These are phyloP conservation scores for Drosophila affinis DNA, from an alignment of 2,888 invertebrate genomes.

Conservation along the genomic window DNA sequence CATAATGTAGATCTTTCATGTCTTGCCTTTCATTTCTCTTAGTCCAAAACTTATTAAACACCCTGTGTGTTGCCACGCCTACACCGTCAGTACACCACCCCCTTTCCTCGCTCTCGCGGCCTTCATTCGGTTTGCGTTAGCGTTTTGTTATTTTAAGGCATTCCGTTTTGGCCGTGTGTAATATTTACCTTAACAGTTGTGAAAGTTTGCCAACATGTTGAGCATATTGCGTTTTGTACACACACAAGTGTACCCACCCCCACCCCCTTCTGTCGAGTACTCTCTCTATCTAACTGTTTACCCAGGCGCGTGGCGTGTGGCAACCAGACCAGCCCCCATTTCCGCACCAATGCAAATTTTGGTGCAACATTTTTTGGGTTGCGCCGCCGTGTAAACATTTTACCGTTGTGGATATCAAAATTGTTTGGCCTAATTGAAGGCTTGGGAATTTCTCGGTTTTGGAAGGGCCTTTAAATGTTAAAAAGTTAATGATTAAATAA, in stretches of 20 bases:
- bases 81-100: background rate
- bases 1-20: too few species aligned
- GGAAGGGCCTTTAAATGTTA: too few species aligned
- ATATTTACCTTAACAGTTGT: conserved; percentile 60
- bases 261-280: conserved; percentile 8
- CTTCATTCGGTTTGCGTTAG: conserved; percentile 23
- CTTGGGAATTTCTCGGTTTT: background rate
- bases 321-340: background rate
- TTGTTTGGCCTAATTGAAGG: background rate
- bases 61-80: background rate
- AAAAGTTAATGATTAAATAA: background rate
- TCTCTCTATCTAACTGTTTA: conserved; percentile 44
- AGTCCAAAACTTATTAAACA: background rate
- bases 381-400: background rate
- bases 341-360: conserved; percentile 27
- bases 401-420: background rate
- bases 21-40: too few species aligned
- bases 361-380: conserved; percentile 12
- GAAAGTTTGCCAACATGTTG: conserved; percentile 71
- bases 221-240: conserved; percentile 59
- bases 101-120: background rate
- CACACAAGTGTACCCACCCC: conserved; percentile 35
- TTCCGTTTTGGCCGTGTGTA: conserved; percentile 45
- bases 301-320: conserved; percentile 31
- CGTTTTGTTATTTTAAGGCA: conserved; percentile 54